Base-by-base conservation (phyloP, 1,140 invertebrate species). In the Bombus turneri region DNA sequence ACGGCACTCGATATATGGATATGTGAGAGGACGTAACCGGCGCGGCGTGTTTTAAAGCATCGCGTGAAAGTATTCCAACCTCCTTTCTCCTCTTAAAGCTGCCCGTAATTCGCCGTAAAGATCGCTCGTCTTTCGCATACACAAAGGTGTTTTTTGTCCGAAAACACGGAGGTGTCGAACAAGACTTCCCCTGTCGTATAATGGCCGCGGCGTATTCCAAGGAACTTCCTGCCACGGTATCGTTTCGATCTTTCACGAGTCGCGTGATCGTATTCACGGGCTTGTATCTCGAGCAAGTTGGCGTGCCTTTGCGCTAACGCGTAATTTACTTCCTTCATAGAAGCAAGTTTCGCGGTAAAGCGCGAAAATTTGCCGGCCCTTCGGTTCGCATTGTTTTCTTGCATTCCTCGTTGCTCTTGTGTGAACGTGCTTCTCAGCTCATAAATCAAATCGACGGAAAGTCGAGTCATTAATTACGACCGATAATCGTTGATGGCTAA, bases 271-370 rank as follows among this genome's bases (percentile, higher is more conserved):
- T 78, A 74, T 76, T 41, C 59, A 37, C 43, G 31, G 28, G 13
- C 25, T 41, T 41, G 57, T 64, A 31, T 41, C 39, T 41, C 9
- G 75, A 57, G 28, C 75, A 53, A 76, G 74, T 22, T 37, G 31
- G 34, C 74, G 57, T 41, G 28, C 62, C 57, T 64, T 12, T 25
- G 37, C 28, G 0, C 75, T 3, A 57, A 81, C 73, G 71, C 77
- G 85, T 86, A 83, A 88, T 88, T 89, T 47, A 78, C 74, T 71
- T 79, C 5, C 62, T 64, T 31, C 76, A 10, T 6, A 15, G 73
- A 18, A 31, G 6, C 43, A 68, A 79, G 83, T 37, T 87, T 85
- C 57, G 18, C 57, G 77, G 25, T 37, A 59, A 89, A 76, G 77
- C 37, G 57, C 25, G 47, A 86, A 69, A 75, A 71, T 72, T 53